Evolutionary conservation across 2,888 invertebrate species (phyloP).

Genomic region (Flexamia atlantica): DNA sequence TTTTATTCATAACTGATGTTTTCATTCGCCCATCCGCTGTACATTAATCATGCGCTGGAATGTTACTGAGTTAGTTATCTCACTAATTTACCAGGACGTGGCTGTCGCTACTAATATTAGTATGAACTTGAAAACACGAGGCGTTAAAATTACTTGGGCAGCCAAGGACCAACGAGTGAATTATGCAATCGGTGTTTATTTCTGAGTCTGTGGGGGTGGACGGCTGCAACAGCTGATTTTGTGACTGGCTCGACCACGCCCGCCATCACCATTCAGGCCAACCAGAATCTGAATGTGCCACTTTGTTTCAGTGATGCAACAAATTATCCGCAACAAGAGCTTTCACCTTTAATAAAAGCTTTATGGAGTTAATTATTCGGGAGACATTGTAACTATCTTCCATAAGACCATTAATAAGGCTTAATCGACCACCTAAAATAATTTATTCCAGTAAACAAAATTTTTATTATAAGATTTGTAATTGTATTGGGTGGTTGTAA

Average conservation of each 20-base stretch:
- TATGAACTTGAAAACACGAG: background rate
- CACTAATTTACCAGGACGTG: background rate
- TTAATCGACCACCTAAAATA: too few species aligned
- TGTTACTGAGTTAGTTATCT: background rate
- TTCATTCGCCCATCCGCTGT: background rate
- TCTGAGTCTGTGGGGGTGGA: slow-evolving; percentile 1
- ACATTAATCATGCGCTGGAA: background rate
- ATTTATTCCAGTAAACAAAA: too few species aligned
- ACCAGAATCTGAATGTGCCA: too few species aligned
- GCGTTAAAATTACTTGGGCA: slow-evolving; percentile 4
- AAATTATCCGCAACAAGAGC: too few species aligned
- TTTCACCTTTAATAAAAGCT: too few species aligned
- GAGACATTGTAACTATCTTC: too few species aligned
- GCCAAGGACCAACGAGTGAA: slow-evolving; percentile 25
- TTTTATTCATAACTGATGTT: too few species aligned
- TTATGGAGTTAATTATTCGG: too few species aligned
- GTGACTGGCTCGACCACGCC: slow-evolving; percentile 1
- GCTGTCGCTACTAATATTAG: slow-evolving; percentile 5
- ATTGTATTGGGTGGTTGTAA: too few species aligned
- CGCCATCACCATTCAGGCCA: background rate
- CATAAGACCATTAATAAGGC: too few species aligned
- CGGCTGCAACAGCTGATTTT: slow-evolving; percentile 28
- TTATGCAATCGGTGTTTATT: slow-evolving; percentile 18
- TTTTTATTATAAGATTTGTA: too few species aligned
- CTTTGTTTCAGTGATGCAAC: too few species aligned